Conservation (phyloP, 2,888 invertebrate species). For the Malthinus flaveolus region DNA sequence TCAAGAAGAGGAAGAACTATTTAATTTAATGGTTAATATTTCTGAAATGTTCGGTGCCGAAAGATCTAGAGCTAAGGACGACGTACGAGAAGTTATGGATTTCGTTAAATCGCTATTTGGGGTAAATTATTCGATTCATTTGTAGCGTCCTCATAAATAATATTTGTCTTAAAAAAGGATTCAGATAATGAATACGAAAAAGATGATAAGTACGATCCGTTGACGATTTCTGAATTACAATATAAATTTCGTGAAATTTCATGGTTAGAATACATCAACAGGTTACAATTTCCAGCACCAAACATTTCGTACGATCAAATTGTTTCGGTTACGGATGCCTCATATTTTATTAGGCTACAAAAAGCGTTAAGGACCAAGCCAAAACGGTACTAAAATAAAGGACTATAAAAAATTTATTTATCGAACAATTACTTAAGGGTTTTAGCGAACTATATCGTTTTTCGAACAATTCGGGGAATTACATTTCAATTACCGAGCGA, state of each 20-base stretch:
- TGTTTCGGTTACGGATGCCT: slow-evolving; percentile 42
- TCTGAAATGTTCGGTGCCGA: slow-evolving; percentile 44
- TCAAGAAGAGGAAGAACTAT: slow-evolving; percentile 14
- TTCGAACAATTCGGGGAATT: slow-evolving; percentile 45
- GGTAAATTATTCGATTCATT: slow-evolving; percentile 34
- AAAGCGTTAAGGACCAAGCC: slow-evolving; percentile 41
- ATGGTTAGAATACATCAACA: slow-evolving; percentile 49
- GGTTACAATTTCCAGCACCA: slow-evolving; percentile 40
- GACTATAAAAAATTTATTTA: background rate
- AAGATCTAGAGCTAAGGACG: slow-evolving; percentile 39
- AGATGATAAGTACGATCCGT: slow-evolving; percentile 36
- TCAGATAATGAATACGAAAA: slow-evolving; percentile 3
- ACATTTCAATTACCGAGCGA: slow-evolving; percentile 43
- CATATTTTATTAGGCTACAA: slow-evolving; percentile 44
- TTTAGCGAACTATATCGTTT: slow-evolving; percentile 48
- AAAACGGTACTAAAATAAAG: slow-evolving; percentile 41
- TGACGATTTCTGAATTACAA: slow-evolving; percentile 58
- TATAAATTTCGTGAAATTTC: slow-evolving; percentile 51
- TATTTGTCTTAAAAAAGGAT: background rate
- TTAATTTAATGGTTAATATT: slow-evolving; percentile 45
- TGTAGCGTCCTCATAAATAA: background rate
- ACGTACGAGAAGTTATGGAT: slow-evolving; percentile 44
- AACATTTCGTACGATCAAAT: slow-evolving; percentile 45
- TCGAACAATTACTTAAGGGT: slow-evolving; percentile 35
- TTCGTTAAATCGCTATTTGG: slow-evolving; percentile 45